Evolutionary conservation across 2,888 invertebrate genomes (phyloP), one percentile per base, ranked within the genome.

Genomic region (Lamproptera curius): DNA sequence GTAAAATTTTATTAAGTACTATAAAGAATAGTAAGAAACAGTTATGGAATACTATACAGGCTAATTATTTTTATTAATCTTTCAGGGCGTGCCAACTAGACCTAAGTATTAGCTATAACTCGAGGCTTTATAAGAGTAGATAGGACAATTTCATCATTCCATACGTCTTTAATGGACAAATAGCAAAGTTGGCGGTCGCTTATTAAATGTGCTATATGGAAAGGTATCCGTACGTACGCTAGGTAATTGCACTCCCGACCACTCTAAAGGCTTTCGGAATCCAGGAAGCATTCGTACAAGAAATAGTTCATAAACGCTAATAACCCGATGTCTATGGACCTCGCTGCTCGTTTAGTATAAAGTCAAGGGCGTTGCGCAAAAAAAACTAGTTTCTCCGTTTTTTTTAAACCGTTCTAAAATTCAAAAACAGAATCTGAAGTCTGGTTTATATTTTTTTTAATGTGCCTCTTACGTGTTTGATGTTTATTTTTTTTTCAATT

Each of bases 121-220:
- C 17, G 28, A 28, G 10, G 14, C 28, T 28, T 10, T 20, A 20
- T 3, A 20, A 9, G 28, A 5, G 28, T 9, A 2, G 31, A 28
- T 41, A 41, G 36, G 26, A 31, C 35, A 36, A 46, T n/a, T n/a
- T n/a, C n/a, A 46, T 46, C 26, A 41, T 46, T 41, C 36, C 41
- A 36, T 46, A 2, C 33, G 33, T 34, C 37, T 20, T 42, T 42
- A 47, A 47, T 42, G 42, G 15, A 20, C 16, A 33, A 47, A 47
- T 37, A 28, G 13, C 28, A 20, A 20, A n/a, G 23, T 9, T 20
- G 16, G 14, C 40, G 46, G 28, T 47, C 42, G 33, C 33, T 47
- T 42, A 47, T 47, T 47, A 47, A 38, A 42, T 10, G 47, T 20
- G 38, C 42, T 42, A 47, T 34, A 47, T 16, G 42, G 47, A 38